Base-by-base conservation (phyloP, 1,140 invertebrate genomes). In the Philotrypesis tridentata region DNA sequence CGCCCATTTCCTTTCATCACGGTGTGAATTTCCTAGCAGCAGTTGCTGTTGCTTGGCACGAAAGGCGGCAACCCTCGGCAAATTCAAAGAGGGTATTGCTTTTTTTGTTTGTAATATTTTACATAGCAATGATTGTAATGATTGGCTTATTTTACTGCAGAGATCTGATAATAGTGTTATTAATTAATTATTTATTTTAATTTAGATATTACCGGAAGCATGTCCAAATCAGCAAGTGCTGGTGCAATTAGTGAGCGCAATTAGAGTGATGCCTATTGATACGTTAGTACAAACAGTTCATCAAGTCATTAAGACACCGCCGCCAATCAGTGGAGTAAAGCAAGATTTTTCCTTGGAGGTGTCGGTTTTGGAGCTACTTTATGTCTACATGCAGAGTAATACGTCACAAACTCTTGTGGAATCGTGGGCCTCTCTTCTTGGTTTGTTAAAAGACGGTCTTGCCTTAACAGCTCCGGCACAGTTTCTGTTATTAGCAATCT, bases 21-120 rank as follows among this genome's bases (percentile, higher is more conserved):
- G 95, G 96, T 40, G 93, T 94, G 17, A 96, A 96, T 88, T 96
- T 98, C 82, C 91, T 98, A 72, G 95, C 95, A 25, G 96, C 97
- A 17, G 93, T 98, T 82, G 96, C 96, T n/a, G 95, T 97, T 61
- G 96, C 96, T 48, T 98, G 97, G 97, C 95, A 96, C 88, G 97
- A 97, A 86, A 92, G 95, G 72, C 92, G 94, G 83, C 90, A 92
- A 81, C 88, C 90, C 40, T 89, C 91, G 63, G 74, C 84, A 17
- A 92, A 86, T 86, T 88, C 89, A 6, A 93, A 93, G 88, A 93
- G 92, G 84, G 93, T 93, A 89, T 87, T 80, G 77, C 60, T 78
- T 25, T 5, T 81, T 21, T 48, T 21, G 72, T 83, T 81, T 80
- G 21, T 82, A 14, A 73, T 43, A 43, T 43, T 43, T 43, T 43